These are phyloP conservation scores for Triplophysa tibetana DNA, from an alignment of 2,113 vertebrate genomes.

Conservation along the genomic window DNA sequence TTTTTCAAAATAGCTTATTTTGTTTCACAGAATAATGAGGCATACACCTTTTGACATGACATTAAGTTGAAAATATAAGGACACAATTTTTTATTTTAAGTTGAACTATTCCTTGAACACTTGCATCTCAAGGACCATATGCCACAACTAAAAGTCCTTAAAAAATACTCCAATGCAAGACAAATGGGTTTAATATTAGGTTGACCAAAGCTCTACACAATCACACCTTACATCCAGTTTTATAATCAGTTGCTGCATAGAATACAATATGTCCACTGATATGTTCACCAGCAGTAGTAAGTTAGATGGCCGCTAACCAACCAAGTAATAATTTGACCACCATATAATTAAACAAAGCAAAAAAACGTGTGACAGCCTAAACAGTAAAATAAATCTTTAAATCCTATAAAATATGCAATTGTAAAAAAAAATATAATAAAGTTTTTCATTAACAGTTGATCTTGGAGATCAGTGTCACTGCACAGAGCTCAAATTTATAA, in stretches of 20 bases:
- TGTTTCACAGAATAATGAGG: no score
- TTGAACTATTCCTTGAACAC: not conserved
- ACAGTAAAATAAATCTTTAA: conserved; percentile 36
- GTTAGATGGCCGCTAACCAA: conserved; percentile 27
- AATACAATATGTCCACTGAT: conserved; percentile 44
- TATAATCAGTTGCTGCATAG: conserved; percentile 53
- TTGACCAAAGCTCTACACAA: conserved; percentile 68
- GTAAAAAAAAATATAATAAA: conserved; percentile 69
- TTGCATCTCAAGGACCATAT: not conserved
- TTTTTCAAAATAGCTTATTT: no score
- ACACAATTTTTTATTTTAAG: no score
- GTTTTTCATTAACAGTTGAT: conserved; percentile 30
- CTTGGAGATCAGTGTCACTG: conserved; percentile 32
- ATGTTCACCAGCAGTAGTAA: conserved; percentile 33
- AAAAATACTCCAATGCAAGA: conserved; percentile 64
- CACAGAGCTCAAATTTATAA: conserved; percentile 50
- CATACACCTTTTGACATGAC: no score
- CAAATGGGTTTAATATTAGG: conserved; percentile 72
- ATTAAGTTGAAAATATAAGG: no score
- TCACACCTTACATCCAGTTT: conserved; percentile 52
- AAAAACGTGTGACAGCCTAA: conserved; percentile 37
- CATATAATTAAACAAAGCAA: conserved; percentile 16
- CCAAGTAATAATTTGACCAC: conserved; percentile 20
- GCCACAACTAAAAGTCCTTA: not conserved
- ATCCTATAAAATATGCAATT: not conserved